Evolutionary conservation across 2,797 vertebrate species (phyloP).

Genomic region (Hypotaenidia okinawae): DNA sequence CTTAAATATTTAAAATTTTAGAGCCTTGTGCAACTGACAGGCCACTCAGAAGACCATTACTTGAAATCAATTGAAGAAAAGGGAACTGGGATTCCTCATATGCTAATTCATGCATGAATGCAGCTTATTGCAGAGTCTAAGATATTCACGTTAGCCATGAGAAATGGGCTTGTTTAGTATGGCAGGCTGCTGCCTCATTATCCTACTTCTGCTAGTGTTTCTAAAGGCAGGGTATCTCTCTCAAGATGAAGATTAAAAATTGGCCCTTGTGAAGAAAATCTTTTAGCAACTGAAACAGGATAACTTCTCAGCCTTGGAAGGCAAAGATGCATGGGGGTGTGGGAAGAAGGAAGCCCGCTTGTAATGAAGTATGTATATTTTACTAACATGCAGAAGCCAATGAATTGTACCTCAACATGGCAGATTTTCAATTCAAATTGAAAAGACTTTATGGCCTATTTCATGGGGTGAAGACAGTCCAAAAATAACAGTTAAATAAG

Average conservation of each 20-base stretch:
- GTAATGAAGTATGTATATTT: not conserved
- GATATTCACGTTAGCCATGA: not conserved
- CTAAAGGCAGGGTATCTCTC: not conserved
- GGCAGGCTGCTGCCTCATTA: not conserved
- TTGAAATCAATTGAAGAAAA: not conserved
- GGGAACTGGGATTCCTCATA: not conserved
- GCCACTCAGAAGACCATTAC: fast-evolving
- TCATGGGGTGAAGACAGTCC: fast-evolving
- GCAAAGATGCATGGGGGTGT: fast-evolving
- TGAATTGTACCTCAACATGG: fast-evolving
- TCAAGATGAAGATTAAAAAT: not conserved
- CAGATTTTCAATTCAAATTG: not conserved
- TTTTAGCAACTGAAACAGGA: not conserved
- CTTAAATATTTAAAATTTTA: not conserved
- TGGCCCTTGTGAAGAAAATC: not conserved
- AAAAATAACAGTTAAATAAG: not conserved
- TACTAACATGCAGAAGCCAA: not conserved
- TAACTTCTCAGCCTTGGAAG: not conserved
- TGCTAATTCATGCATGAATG: not conserved
- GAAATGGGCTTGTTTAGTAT: not conserved
- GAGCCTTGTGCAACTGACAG: not conserved
- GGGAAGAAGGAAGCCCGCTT: not conserved
- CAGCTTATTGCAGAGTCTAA: not conserved
- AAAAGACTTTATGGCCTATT: not conserved
- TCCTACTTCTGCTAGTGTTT: not conserved